These are phyloP conservation scores for Pituophis catenifer DNA, from an alignment of 2,113 vertebrate species.

Conservation along the genomic window DNA sequence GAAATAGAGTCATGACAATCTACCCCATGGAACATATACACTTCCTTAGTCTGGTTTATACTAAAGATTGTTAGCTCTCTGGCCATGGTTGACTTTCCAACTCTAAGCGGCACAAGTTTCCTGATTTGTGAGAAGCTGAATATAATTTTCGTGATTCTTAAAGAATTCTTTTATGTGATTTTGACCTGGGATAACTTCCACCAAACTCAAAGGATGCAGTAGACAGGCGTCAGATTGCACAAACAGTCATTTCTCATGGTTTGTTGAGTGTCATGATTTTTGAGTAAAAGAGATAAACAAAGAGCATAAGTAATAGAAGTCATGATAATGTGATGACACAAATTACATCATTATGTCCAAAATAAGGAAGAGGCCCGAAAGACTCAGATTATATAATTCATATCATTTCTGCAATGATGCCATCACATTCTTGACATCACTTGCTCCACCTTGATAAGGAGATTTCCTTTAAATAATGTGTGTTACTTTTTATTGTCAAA, in stretches of 20 bases:
- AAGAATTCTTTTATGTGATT: not conserved
- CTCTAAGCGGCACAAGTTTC: not conserved
- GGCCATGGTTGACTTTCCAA: not conserved
- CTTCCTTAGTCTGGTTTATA: not conserved
- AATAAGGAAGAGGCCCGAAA: not conserved
- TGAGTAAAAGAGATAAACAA: not conserved
- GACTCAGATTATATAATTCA: not conserved
- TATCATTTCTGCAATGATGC: not conserved
- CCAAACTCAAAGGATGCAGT: not conserved
- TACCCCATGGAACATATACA: not conserved
- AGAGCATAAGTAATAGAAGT: not conserved
- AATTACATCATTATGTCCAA: not conserved
- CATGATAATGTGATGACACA: not conserved
- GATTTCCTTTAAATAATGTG: not conserved
- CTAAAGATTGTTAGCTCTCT: not conserved
- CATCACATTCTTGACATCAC: not conserved
- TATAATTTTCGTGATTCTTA: conserved; percentile 39
- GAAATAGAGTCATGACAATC: not conserved
- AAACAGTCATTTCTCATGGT: conserved; percentile 49
- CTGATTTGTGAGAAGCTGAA: conserved; percentile 8
- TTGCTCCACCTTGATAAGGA: not conserved
- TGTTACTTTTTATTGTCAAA: not conserved
- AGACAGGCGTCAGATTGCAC: not conserved
- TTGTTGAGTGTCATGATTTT: not conserved
- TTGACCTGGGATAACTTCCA: not conserved